Evolutionary conservation across 2,888 invertebrate genomes (phyloP), one percentile per base, ranked within the genome.

Genomic region (Polydrusus tereticollis): DNA sequence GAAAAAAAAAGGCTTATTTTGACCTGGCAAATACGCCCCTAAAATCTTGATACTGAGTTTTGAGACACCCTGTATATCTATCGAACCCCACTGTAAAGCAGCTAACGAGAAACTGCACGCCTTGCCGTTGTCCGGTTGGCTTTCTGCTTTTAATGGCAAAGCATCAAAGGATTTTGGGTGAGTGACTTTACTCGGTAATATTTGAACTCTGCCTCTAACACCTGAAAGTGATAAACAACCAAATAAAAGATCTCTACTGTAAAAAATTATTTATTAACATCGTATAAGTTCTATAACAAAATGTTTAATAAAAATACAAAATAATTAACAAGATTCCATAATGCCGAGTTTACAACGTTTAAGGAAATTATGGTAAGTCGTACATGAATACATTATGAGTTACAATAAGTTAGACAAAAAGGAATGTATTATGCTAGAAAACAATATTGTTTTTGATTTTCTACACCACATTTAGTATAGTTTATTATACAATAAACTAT

Each of bases 231-330:
- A n/a, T n/a, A n/a, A n/a, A n/a, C n/a, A n/a, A n/a, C n/a, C 14
- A 3, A 50, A 50, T 26, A 29, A 55, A 55, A 55, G 7, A 29
- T n/a, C 14, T 1, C 7, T 8, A 29, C 16, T 55, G 52, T 55
- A 55, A 67, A 67, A 69, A 63, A 26, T 66, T 64, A 63, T 69
- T 69, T 69, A 69, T 69, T 69, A 69, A 69, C 69, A 69, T 69
- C 69, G 57, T 69, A 69, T 64, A 64, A 57, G 64, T 69, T 55
- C 64, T 69, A 63, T 57, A 45, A 68, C 58, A 60, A 68, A 68
- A 68, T 60, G 58, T 41, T 55, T 57, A 38, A 64, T 69, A 69
- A 64, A 69, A 64, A 57, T 69, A 69, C 69, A 69, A 57, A 62
- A 69, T 62, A 62, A 69, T 55, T 63, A 69, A 69, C 69, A 69